Evolutionary conservation across 1,140 invertebrate species (phyloP), one percentile per base, ranked within the genome.

Genomic region (Lordiphosa clarofinis): DNA sequence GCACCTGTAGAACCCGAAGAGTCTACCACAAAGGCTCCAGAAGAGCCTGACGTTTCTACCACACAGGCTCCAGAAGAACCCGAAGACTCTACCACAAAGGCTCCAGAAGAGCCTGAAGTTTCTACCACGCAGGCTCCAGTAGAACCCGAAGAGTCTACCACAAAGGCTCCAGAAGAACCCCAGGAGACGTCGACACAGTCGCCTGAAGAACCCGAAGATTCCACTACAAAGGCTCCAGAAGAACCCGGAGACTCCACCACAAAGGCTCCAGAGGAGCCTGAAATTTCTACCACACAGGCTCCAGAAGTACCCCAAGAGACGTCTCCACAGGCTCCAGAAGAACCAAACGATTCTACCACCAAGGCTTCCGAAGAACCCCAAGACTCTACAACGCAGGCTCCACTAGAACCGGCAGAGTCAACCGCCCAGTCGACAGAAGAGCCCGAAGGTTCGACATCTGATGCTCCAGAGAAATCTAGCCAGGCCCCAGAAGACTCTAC

Each of bases 231-330:
- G 21, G 37, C 21, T 11, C 12, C 57, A 5, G 52, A 13, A 2
- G 53, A 56, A 8, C 55, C 61, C 1, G 31, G 37, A 21, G 13
- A 28, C 7, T 28, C 43, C 7, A 64, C 55, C 0, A 48, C 33
- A 4, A 1, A 13, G 5, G 15, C 31, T 1, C 4, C 39, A 1
- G 15, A 10, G n/a, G 40, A 43, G 10, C 40, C 40, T 3, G 42
- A 19, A 7, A 15, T 10, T 15, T 40, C 39, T 1, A 3, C 39
- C 1, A 9, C 39, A 3, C 6, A 15, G 10, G 6, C 39, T 40
- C 8, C 39, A n/a, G n/a, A n/a, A n/a, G n/a, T n/a, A n/a, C n/a
- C n/a, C n/a, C n/a, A n/a, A 6, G 39, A 21, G 15, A 15, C 1
- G 2, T 1, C 15, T 15, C 1, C 1, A 1, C 15, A 15, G 15